These are phyloP conservation scores for Drosophila testacea DNA, from an alignment of 2,888 invertebrate genomes.

Conservation along the genomic window DNA sequence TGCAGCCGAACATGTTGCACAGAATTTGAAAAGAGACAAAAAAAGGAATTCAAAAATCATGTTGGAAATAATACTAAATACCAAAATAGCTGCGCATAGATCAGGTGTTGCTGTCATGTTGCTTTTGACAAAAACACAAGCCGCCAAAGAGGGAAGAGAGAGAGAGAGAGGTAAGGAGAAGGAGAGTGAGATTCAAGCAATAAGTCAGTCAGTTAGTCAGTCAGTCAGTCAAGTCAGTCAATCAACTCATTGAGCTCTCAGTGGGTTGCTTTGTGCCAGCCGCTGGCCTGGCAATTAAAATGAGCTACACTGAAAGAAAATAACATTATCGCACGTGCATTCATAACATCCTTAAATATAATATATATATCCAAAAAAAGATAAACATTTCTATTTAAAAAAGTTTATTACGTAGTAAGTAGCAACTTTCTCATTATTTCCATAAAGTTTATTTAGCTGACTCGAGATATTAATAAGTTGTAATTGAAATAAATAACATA, in stretches of 20 bases:
- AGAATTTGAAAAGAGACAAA: slow-evolving; percentile 3
- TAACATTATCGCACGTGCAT: background rate
- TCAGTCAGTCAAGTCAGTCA: slow-evolving; percentile 49
- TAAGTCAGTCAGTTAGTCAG: slow-evolving; percentile 38
- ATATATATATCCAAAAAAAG: too few species aligned
- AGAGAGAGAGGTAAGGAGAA: slow-evolving; percentile 2
- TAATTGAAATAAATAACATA: too few species aligned
- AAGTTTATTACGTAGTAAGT: too few species aligned
- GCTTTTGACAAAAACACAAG: slow-evolving; percentile 53
- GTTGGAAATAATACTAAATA: slow-evolving; percentile 32
- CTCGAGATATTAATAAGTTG: too few species aligned
- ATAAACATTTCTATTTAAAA: too few species aligned
- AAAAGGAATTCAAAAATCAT: slow-evolving; percentile 28
- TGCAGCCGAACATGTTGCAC: slow-evolving; percentile 37
- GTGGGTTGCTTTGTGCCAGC: slow-evolving; percentile 56
- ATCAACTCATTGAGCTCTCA: slow-evolving; percentile 30
- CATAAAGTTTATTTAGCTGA: too few species aligned
- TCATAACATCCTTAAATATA: background rate
- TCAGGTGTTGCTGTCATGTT: slow-evolving; percentile 71
- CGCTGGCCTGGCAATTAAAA: slow-evolving; percentile 60
- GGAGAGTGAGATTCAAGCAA: slow-evolving; percentile 1
- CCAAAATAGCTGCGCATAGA: slow-evolving; percentile 45
- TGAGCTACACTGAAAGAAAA: slow-evolving; percentile 11
- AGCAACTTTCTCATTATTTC: too few species aligned
- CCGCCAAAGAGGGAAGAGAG: slow-evolving; percentile 47